Percentiles rank a stretch among this genome's conserved stretches.
phyloP scores from a whole-genome alignment of 1,140 invertebrate species.

The Drosophila equinoxialis region DNA sequence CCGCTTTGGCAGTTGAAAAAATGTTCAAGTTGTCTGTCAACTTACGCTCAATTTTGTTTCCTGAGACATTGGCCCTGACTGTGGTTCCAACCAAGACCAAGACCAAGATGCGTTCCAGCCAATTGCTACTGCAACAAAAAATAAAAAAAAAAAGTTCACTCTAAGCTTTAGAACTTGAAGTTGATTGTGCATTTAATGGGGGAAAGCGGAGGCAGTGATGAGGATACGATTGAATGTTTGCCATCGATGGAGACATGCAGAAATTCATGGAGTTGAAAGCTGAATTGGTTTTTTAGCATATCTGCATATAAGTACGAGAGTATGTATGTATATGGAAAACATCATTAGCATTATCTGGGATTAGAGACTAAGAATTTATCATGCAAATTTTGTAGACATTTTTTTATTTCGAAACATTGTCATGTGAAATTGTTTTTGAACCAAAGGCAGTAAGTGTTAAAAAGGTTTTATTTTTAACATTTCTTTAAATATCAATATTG shows the following conservation, averaged over 20 bases:
- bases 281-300: slow-evolving; percentile 10
- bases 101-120: slow-evolving; percentile 16
- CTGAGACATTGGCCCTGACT: slow-evolving; percentile 16
- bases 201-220: not conserved
- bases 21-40: slow-evolving; percentile 50
- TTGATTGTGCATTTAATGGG: slow-evolving; percentile 28
- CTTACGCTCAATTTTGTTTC: slow-evolving; percentile 43
- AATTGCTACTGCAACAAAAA: slow-evolving; percentile 29
- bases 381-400: not conserved
- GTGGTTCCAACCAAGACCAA: not conserved
- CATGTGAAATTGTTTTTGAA: too few species aligned
- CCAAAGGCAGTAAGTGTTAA: too few species aligned
- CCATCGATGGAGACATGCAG: slow-evolving; percentile 6
- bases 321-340: not conserved
- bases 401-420: not conserved
- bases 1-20: slow-evolving; percentile 30
- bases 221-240: not conserved
- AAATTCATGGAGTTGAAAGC: slow-evolving; percentile 9
- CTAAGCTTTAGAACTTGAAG: slow-evolving; percentile 26
- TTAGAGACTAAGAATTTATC: slow-evolving; percentile 1
- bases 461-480: too few species aligned
- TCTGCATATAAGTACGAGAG: not conserved
- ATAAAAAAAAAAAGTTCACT: slow-evolving; percentile 25
- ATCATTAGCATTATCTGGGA: slow-evolving; percentile 10
- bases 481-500: too few species aligned